phyloP scores from a whole-genome alignment of 2,888 invertebrate species.

The Pristionchus entomophagus region DNA sequence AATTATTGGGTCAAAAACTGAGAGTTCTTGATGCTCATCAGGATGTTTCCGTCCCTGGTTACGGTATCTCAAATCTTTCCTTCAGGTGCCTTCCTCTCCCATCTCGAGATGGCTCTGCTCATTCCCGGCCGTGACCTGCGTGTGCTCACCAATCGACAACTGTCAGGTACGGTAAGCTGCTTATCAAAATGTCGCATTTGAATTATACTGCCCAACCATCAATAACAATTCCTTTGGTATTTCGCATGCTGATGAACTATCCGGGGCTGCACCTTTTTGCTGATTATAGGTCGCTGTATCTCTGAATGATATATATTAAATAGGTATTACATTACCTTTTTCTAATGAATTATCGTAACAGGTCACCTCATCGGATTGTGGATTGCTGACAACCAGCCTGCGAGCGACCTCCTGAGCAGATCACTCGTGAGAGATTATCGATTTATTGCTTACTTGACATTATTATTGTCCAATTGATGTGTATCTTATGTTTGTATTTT shows the following conservation, averaged over 20 bases:
- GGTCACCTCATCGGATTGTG: constrained; percentile 94
- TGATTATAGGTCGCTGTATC: not conserved
- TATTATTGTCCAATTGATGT: no score
- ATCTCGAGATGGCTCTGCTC: constrained; percentile 91
- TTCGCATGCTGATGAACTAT: no score
- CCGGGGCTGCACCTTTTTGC: no score
- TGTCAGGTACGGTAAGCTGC: constrained; percentile 77
- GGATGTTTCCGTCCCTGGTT: no score
- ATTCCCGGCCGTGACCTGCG: constrained; percentile 86
- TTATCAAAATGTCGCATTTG: no score
- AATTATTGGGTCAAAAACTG: no score
- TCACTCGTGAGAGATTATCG: constrained; percentile 63
- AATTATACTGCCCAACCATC: constrained; percentile 79
- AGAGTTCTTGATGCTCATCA: no score
- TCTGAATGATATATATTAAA: no score
- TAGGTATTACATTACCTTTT: no score
- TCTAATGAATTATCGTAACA: not conserved
- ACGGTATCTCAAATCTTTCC: not conserved
- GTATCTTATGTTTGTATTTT: not conserved
- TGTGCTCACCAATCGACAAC: constrained; percentile 81
- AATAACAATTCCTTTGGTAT: constrained; percentile 81
- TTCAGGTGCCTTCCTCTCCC: constrained; percentile 88
- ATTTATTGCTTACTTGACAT: no score
- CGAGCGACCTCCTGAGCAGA: constrained; percentile 69
- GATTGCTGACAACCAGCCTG: constrained; percentile 87